These are phyloP conservation scores for Ophioninae sp. DNA, from an alignment of 2,888 invertebrate species.

Conservation along the genomic window DNA sequence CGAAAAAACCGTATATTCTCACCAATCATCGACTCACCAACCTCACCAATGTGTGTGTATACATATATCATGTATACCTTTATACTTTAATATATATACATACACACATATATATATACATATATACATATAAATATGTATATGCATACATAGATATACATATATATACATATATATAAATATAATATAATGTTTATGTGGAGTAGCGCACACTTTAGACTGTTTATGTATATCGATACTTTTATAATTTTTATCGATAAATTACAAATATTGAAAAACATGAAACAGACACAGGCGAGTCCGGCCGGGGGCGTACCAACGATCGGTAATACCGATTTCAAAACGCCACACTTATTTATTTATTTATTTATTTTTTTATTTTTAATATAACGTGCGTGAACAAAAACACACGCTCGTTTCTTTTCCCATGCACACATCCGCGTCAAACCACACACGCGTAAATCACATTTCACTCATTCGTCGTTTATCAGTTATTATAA, in stretches of 20 bases:
- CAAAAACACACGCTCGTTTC: neutral
- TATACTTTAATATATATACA: constrained; percentile 78
- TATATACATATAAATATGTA: constrained; percentile 76
- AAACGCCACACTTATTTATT: constrained; percentile 29
- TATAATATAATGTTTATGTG: constrained; percentile 80
- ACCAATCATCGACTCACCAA: constrained; percentile 71
- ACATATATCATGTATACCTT: constrained; percentile 74
- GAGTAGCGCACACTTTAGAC: constrained; percentile 81
- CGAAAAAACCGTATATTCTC: constrained; percentile 81
- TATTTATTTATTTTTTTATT: too few species aligned
- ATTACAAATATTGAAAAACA: constrained; percentile 81
- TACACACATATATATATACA: constrained; percentile 75
- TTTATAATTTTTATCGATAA: constrained; percentile 80
- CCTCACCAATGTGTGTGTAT: constrained; percentile 76
- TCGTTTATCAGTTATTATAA: neutral
- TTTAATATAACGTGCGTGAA: constrained; percentile 37
- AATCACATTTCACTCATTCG: constrained; percentile 12
- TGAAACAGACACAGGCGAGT: constrained; percentile 79
- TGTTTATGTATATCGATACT: constrained; percentile 79
- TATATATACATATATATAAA: constrained; percentile 74
- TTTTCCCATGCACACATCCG: neutral
- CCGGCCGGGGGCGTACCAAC: constrained; percentile 48
- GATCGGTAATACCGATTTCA: constrained; percentile 57
- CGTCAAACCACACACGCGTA: neutral
- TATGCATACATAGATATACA: constrained; percentile 71